These are phyloP conservation scores for Poeciliopsis paucimaculata DNA, from an alignment of 2,797 vertebrate genomes.

Conservation along the genomic window DNA sequence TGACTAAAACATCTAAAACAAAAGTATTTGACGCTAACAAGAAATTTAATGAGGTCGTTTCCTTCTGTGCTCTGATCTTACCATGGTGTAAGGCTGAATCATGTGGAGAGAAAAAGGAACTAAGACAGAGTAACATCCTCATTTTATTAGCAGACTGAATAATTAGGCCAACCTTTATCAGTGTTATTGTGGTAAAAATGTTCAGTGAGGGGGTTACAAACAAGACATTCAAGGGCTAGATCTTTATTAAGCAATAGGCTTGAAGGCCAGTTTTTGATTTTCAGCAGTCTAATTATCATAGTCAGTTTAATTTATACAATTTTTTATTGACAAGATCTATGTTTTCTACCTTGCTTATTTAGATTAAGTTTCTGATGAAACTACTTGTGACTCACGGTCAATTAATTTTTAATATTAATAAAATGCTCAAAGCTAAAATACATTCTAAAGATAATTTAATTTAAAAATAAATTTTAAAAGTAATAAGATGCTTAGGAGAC, in stretches of 20 bases:
- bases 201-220: neutral
- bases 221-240: neutral
- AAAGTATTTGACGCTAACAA: neutral
- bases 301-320: neutral
- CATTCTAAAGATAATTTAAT: neutral
- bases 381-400: neutral
- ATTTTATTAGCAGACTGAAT: neutral
- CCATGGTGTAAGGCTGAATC: neutral
- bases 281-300: neutral
- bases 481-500: neutral
- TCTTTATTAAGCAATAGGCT: neutral
- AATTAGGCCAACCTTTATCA: neutral
- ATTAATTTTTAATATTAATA: neutral
- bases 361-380: neutral
- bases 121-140: neutral
- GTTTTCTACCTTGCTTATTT: neutral
- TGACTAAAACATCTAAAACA: neutral
- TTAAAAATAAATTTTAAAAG: neutral
- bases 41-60: neutral
- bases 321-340: neutral
- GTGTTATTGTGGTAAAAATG: neutral
- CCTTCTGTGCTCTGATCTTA: neutral
- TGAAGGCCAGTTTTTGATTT: neutral
- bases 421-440: neutral
- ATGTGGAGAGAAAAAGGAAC: neutral